Conservation (phyloP, 2,888 invertebrate genomes). For the Horisme vitalbata region DNA sequence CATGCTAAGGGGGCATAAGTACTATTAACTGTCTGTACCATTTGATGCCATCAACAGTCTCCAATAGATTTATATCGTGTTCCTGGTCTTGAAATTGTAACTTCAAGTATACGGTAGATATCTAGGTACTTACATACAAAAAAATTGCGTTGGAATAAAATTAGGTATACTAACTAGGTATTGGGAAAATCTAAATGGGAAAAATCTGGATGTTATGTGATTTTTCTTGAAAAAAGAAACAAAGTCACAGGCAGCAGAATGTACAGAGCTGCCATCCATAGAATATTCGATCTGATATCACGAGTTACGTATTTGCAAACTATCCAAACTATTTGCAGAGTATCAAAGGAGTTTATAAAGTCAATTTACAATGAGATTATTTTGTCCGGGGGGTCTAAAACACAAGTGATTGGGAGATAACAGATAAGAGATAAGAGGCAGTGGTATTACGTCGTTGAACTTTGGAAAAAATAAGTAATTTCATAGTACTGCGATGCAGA, state of each 20-base stretch:
- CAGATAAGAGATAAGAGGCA: conserved; percentile 15
- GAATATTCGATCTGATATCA: conserved; percentile 3
- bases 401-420: conserved; percentile 13
- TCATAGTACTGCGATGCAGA: not conserved
- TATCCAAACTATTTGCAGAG: conserved; percentile 14
- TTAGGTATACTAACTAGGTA: too few relatives aligned
- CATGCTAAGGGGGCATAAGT: too few relatives aligned
- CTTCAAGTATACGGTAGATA: too few relatives aligned
- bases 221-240: not conserved
- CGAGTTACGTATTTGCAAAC: conserved; percentile 11
- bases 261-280: not conserved
- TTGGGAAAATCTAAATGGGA: too few relatives aligned
- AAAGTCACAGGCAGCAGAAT: not conserved
- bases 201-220: too few relatives aligned
- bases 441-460: conserved; percentile 17
- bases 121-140: too few relatives aligned
- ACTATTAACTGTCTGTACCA: too few relatives aligned
- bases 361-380: conserved; percentile 25
- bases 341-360: conserved; percentile 11
- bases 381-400: conserved; percentile 31
- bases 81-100: too few relatives aligned
- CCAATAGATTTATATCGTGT: too few relatives aligned
- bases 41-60: too few relatives aligned
- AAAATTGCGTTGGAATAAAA: too few relatives aligned
- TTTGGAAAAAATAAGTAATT: conserved; percentile 7